phyloP scores from a whole-genome alignment of 2,888 invertebrate genomes.

The Aradus depressus region DNA sequence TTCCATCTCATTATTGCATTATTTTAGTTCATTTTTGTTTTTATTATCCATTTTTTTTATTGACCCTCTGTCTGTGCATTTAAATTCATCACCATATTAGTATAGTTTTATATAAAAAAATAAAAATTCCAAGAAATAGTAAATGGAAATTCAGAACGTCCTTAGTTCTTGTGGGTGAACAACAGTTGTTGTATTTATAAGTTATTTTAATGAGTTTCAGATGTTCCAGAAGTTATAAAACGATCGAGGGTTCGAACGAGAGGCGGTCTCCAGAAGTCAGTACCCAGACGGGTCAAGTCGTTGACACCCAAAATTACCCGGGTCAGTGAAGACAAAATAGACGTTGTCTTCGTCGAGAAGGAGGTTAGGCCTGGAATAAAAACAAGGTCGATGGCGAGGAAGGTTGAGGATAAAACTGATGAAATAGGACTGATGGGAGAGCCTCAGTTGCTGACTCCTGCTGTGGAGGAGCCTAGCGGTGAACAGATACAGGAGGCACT shows the following conservation, averaged over 20 bases:
- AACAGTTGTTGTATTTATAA: neutral
- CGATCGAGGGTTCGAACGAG: constrained; percentile 19
- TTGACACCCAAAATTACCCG: constrained; percentile 1
- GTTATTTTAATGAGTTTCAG: constrained; percentile 4
- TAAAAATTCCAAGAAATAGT: too few species aligned
- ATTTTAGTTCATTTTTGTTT: too few species aligned
- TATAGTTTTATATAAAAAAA: too few species aligned
- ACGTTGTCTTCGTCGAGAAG: neutral
- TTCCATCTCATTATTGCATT: too few species aligned
- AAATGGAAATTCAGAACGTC: neutral
- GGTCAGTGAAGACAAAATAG: neutral
- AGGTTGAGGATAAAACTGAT: neutral
- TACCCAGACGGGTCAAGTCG: constrained; percentile 3
- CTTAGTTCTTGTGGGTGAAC: neutral
- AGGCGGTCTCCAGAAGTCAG: constrained; percentile 15
- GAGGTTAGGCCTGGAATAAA: neutral
- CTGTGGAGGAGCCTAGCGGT: neutral
- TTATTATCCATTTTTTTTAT: too few species aligned
- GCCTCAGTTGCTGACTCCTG: neutral
- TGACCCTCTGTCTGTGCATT: too few species aligned
- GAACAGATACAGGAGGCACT: neutral
- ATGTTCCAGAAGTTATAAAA: constrained; percentile 7
- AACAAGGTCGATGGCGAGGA: constrained; percentile 5
- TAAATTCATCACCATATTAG: too few species aligned
- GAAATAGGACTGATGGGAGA: too few species aligned